A percentile compares a stretch with the other conserved stretches of the same genome.
Conservation (phyloP, 2,888 invertebrate genomes). For the Rhyacophila evoluta region DNA sequence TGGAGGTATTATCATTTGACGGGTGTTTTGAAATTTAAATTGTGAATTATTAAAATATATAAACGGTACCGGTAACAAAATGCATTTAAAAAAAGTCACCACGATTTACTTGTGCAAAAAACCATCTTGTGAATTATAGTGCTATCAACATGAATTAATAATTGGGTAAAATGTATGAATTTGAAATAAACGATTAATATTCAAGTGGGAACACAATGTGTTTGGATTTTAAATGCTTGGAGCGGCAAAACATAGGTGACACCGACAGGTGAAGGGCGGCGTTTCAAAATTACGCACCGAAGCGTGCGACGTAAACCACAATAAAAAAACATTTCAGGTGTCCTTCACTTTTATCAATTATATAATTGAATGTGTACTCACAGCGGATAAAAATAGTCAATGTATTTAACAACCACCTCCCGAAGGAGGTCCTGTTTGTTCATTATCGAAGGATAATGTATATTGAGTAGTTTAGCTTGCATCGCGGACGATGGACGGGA, state of each 20-base stretch:
- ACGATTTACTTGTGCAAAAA: no score
- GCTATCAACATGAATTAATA: no score
- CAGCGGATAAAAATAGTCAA: constrained; percentile 79
- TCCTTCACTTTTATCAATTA: background rate
- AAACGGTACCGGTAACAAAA: no score
- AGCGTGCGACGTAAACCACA: background rate
- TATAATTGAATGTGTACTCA: constrained; percentile 64
- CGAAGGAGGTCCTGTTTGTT: constrained; percentile 76
- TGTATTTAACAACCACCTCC: constrained; percentile 78
- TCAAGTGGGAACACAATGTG: background rate
- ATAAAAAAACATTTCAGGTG: background rate
- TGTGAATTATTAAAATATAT: no score
- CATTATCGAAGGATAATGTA: constrained; percentile 75
- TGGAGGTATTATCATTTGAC: no score
- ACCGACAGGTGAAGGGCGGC: constrained; percentile 39
- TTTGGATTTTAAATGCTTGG: background rate
- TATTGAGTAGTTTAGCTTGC: constrained; percentile 72
- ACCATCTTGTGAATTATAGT: no score
- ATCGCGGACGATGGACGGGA: constrained; percentile 59
- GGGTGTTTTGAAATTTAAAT: no score
- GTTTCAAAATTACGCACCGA: background rate
- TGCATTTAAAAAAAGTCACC: no score
- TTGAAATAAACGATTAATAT: no score
- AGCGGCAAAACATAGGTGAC: background rate
- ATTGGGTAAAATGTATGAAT: no score